phyloP scores from a whole-genome alignment of 2,113 vertebrate species.

The Antigone vipio region DNA sequence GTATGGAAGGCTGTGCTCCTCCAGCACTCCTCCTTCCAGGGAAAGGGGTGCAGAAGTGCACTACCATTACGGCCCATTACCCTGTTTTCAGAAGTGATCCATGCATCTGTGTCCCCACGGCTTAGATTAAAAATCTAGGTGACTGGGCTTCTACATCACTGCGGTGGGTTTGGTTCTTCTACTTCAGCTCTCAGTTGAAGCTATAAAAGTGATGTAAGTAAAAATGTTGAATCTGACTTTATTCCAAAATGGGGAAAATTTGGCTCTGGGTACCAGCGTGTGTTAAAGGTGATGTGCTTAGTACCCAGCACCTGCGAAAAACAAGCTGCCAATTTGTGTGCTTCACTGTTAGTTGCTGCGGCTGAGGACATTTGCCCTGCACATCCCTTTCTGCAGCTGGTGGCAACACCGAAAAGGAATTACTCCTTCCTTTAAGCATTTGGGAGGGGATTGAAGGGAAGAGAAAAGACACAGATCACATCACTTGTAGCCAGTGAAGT shows the following conservation, averaged over 20 bases:
- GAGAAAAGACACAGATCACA: background rate
- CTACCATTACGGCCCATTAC: background rate
- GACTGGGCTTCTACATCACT: background rate
- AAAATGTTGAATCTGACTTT: background rate
- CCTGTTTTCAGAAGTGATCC: background rate
- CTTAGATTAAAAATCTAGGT: background rate
- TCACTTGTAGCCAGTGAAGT: background rate
- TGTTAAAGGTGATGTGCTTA: background rate
- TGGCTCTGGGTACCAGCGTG: background rate
- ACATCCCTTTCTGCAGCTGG: background rate
- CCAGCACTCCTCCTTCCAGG: background rate
- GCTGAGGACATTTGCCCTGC: background rate
- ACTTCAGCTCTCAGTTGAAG: background rate
- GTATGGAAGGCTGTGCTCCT: background rate
- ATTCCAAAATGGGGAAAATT: background rate
- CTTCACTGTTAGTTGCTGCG: background rate
- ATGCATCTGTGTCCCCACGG: accelerated
- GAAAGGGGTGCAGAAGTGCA: background rate
- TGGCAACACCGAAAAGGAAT: background rate
- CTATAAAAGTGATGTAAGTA: background rate
- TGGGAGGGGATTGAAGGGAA: background rate
- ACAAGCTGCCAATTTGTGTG: background rate
- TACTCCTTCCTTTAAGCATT: background rate
- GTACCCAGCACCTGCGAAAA: background rate
- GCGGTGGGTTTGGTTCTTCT: background rate